Conservation (phyloP, 2,113 vertebrate species). For the Cathartes aura region DNA sequence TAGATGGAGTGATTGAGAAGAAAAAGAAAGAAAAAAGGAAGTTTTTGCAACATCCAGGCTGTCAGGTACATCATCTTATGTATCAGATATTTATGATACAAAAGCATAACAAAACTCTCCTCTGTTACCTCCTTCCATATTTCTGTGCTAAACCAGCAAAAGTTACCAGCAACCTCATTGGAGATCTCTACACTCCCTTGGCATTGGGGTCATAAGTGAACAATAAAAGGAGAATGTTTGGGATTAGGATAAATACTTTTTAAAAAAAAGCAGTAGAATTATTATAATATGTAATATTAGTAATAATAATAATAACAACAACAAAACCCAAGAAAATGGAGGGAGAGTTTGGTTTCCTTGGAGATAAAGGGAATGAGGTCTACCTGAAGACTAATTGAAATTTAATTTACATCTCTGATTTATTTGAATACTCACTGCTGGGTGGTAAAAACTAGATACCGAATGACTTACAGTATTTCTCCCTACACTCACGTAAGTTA, state of each 20-base stretch:
- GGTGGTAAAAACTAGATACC: neutral
- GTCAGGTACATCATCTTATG: neutral
- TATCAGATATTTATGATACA: neutral
- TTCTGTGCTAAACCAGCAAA: neutral
- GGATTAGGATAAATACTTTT: neutral
- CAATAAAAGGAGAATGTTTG: neutral
- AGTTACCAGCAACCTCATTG: neutral
- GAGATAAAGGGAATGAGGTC: neutral
- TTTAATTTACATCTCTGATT: constrained; percentile 34
- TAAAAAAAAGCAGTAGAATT: neutral
- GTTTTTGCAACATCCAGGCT: neutral
- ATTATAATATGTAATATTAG: neutral
- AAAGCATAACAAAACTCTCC: neutral
- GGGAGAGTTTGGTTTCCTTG: neutral
- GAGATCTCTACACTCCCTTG: neutral
- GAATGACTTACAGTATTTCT: neutral
- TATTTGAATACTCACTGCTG: neutral
- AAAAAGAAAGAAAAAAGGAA: neutral
- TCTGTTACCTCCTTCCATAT: neutral
- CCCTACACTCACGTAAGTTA: neutral
- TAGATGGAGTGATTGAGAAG: neutral
- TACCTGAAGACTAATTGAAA: constrained; percentile 36
- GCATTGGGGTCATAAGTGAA: neutral
- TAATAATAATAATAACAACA: neutral
- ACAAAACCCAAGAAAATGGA: neutral